Conservation (phyloP, 2,888 invertebrate genomes). For the Drepanosiphum platanoidis region DNA sequence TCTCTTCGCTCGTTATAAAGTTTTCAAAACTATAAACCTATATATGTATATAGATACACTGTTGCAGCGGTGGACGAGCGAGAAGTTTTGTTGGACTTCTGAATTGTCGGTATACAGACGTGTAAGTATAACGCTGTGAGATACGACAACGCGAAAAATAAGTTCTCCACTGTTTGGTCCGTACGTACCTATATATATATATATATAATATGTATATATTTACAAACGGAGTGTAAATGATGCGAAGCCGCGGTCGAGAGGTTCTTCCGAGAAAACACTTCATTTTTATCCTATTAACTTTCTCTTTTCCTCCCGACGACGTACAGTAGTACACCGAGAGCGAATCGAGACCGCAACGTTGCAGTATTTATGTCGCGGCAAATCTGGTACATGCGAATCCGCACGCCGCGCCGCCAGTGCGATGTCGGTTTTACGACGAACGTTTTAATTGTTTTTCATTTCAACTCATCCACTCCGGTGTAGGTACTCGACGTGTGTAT, state of each 20-base stretch:
- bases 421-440: background rate
- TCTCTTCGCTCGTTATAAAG: background rate
- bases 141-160: constrained; percentile 29
- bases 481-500: no score
- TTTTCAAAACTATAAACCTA: constrained; percentile 13
- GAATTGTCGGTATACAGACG: background rate
- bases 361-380: background rate
- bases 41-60: background rate
- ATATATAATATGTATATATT: background rate
- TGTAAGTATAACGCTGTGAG: background rate
- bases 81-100: constrained; percentile 23
- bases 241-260: constrained; percentile 30
- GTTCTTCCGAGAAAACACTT: constrained; percentile 36
- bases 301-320: constrained; percentile 36
- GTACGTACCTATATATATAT: background rate
- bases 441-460: background rate
- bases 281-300: constrained; percentile 43
- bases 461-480: no score
- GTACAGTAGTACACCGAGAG: no score
- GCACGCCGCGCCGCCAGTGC: background rate
- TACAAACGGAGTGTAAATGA: constrained; percentile 32
- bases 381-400: background rate
- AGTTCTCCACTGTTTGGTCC: constrained; percentile 9
- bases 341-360: no score
- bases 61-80: background rate